phyloP scores from a whole-genome alignment of 1,140 invertebrate genomes.

The Saccostrea cuccullata region DNA sequence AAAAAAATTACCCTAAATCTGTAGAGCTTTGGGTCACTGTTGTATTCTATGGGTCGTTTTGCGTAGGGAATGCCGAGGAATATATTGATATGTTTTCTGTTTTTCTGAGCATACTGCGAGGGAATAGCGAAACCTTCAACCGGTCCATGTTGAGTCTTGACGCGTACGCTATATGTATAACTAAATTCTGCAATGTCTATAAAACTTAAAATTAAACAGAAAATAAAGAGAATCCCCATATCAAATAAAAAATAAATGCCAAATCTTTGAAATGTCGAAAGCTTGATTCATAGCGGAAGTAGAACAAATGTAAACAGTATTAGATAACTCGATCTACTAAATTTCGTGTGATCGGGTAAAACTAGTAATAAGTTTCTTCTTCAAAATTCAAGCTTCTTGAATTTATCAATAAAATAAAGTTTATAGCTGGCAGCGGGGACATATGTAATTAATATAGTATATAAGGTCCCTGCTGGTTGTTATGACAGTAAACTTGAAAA shows the following conservation, averaged over 20 bases:
- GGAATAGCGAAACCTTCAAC: slow-evolving; percentile 63
- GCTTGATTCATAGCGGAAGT: slow-evolving; percentile 35
- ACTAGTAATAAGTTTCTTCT: too few relatives aligned
- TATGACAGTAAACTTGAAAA: too few relatives aligned
- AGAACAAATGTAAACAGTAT: slow-evolving; percentile 2
- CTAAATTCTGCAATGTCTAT: not conserved
- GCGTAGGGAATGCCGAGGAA: slow-evolving; percentile 68
- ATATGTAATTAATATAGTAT: too few relatives aligned
- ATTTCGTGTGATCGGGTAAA: not conserved
- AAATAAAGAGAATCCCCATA: not conserved
- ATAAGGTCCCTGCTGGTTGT: too few relatives aligned
- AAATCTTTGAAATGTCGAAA: slow-evolving; percentile 11
- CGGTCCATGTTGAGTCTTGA: slow-evolving; percentile 41
- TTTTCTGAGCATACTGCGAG: slow-evolving; percentile 59
- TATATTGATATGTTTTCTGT: slow-evolving; percentile 60
- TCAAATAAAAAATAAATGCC: not conserved
- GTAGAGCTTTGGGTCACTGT: too few relatives aligned
- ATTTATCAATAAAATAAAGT: too few relatives aligned
- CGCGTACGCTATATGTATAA: not conserved
- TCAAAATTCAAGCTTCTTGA: too few relatives aligned
- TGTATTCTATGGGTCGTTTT: slow-evolving; percentile 42
- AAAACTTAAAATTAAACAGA: not conserved
- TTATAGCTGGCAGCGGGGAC: too few relatives aligned
- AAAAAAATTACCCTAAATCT: too few relatives aligned
- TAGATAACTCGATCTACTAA: not conserved